Evolutionary conservation across 2,113 vertebrate genomes (phyloP), one percentile per base, ranked within the genome.

Genomic region (Numenius arquata): DNA sequence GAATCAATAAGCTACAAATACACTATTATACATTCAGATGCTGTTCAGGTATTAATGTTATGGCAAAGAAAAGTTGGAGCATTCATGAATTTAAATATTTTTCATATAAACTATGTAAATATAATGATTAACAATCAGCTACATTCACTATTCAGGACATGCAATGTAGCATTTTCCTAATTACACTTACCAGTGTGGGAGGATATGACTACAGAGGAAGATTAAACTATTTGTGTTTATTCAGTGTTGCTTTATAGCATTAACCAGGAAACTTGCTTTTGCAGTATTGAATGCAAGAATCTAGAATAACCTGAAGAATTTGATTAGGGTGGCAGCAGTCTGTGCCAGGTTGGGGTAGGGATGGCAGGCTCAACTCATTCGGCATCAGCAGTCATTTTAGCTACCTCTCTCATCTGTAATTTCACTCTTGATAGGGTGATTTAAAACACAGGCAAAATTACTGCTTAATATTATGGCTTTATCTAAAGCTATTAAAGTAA

Each of bases 181-280:
- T 98, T 98, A 96, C 80, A 73, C 65, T 96, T 93, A 92, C 92
- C 76, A 92, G 61, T 90, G 93, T 97, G 93, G 97, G 95, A 97
- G 95, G 97, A 96, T 95, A 62, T 89, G 93, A 93, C 88, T 91
- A 65, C 81, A 80, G 75, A 97, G 47, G 84, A 97, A 97, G 97
- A 98, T 97, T 97, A 97, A 97, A 95, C 89, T 95, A 88, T 97
- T 98, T 98, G 96, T 98, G 97, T 97, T 98, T 98, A 96, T 96
- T 97, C 92, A 81, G 77, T 92, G 84, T 90, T 97, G 82, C 85
- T 97, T 96, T 97, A 89, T 96, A 97, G 70, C 85, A 89, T 97
- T 97, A 97, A 96, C 82, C 85, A 91, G 85, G 58, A 97, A 94
- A 85, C 80, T 92, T 63, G 63, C 77, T 66, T 96, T 65, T 91